Conservation (phyloP, 2,113 vertebrate species). For the Phyllopteryx taeniolatus region DNA sequence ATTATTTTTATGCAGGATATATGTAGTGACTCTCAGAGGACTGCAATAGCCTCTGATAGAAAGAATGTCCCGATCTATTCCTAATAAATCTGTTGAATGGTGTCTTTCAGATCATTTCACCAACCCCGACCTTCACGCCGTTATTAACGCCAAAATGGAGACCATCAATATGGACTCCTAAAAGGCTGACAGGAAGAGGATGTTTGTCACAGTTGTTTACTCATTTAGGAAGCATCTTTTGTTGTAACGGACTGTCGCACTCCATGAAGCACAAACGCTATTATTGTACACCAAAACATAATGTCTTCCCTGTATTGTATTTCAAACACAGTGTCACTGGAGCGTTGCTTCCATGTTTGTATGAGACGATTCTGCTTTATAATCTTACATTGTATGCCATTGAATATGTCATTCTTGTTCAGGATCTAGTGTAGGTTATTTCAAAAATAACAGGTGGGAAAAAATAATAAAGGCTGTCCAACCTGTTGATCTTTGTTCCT, state of each 20-base stretch:
- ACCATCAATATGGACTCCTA: constrained; percentile 21
- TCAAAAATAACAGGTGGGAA: too few relatives aligned
- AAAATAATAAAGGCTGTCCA: too few relatives aligned
- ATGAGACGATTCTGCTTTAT: too few relatives aligned
- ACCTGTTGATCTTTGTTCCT: too few relatives aligned
- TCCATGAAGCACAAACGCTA: not conserved
- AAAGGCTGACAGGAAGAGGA: not conserved
- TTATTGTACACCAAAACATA: not conserved
- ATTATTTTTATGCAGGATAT: too few relatives aligned
- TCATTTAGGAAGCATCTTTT: not conserved
- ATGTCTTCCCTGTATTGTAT: not conserved
- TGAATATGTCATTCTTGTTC: too few relatives aligned
- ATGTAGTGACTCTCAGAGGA: not conserved
- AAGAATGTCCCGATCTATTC: not conserved
- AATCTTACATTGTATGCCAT: too few relatives aligned
- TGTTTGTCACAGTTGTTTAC: not conserved
- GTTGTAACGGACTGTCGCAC: not conserved
- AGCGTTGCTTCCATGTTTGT: not conserved
- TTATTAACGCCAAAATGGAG: constrained; percentile 38
- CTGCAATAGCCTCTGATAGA: not conserved
- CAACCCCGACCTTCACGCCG: constrained; percentile 47
- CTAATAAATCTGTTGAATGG: not conserved
- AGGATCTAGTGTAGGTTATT: too few relatives aligned
- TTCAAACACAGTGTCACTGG: not conserved
- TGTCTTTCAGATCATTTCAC: constrained; percentile 68